A percentile compares a stretch with the other conserved stretches of the same genome.
These are phyloP conservation scores for Cheirogaleus major DNA, from an alignment of 2,797 vertebrate genomes.

Conservation along the genomic window DNA sequence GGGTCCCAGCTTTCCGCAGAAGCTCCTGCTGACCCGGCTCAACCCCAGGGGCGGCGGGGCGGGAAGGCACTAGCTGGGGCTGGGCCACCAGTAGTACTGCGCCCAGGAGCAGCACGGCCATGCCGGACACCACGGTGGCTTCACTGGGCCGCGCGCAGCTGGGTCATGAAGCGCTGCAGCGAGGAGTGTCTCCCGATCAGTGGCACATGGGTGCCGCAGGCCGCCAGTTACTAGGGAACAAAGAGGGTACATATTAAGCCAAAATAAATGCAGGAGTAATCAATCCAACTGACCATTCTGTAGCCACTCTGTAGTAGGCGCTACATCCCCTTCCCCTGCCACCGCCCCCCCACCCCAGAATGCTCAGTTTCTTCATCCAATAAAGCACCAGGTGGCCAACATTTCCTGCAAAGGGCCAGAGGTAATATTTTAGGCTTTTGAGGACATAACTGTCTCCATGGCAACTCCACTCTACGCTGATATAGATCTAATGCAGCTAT, in stretches of 20 bases:
- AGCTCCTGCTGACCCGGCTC: slow-evolving; percentile 74
- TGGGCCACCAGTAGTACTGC: slow-evolving; percentile 91
- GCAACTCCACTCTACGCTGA: not conserved
- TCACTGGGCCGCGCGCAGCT: slow-evolving; percentile 88
- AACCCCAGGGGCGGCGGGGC: slow-evolving; percentile 77
- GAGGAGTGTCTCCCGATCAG: slow-evolving; percentile 74
- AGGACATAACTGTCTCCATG: not conserved
- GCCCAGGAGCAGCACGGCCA: slow-evolving; percentile 93
- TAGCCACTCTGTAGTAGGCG: rapidly evolving
- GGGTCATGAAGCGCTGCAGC: slow-evolving; percentile 85
- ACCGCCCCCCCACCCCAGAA: rapidly evolving
- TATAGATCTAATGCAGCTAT: not conserved
- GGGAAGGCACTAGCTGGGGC: slow-evolving; percentile 89
- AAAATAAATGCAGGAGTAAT: rapidly evolving
- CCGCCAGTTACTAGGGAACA: slow-evolving; percentile 76
- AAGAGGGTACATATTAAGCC: slow-evolving; percentile 10
- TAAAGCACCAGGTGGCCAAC: not conserved
- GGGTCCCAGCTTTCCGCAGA: slow-evolving; percentile 53
- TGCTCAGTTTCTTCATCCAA: not conserved
- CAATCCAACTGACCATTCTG: not conserved
- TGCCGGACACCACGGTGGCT: slow-evolving; percentile 89
- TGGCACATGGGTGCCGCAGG: slow-evolving; percentile 43
- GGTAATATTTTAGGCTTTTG: not conserved
- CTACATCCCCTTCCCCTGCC: rapidly evolving
- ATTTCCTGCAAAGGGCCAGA: not conserved